A percentile compares a stretch with the other conserved stretches of the same genome.
phyloP scores from a whole-genome alignment of 1,140 invertebrate genomes.

The Hylaeus anthracinus region DNA sequence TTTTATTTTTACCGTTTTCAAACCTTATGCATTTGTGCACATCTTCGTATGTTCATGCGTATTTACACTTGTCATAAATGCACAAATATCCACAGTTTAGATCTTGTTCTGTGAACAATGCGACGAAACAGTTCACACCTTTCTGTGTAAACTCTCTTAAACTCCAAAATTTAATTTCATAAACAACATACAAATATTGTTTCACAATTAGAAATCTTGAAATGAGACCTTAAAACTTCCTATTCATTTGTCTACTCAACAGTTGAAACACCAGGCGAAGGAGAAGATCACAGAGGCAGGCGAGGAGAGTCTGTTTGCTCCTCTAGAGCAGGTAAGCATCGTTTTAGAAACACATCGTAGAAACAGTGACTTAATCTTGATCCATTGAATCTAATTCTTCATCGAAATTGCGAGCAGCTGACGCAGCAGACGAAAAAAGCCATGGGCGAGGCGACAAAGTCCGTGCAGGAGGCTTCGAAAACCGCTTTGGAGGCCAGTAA shows the following conservation, averaged over 20 bases:
- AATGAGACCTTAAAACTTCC: no score
- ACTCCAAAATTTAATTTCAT: no score
- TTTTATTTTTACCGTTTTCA: no score
- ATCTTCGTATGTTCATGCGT: no score
- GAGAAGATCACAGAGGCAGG: slow-evolving; percentile 86
- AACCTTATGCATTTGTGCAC: no score
- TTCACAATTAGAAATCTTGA: no score
- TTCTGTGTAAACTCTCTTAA: no score
- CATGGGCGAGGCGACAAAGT: slow-evolving; percentile 91
- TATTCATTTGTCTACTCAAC: not conserved
- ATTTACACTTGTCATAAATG: no score
- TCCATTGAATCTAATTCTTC: not conserved
- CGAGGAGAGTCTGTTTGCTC: slow-evolving; percentile 86
- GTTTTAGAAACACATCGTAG: not conserved
- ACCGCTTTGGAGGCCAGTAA: slow-evolving; percentile 93
- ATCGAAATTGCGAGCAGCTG: slow-evolving; percentile 81
- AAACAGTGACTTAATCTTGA: not conserved
- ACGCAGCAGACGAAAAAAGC: slow-evolving; percentile 94
- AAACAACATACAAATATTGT: no score
- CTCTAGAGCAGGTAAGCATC: slow-evolving; percentile 86
- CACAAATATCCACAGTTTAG: no score
- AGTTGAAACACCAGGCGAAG: slow-evolving; percentile 85
- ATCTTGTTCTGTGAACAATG: no score
- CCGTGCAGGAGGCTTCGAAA: slow-evolving; percentile 90
- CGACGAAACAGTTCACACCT: no score